Evolutionary conservation across 2,113 vertebrate genomes (phyloP), one percentile per base, ranked within the genome.

Genomic region (Tupaia chinensis): DNA sequence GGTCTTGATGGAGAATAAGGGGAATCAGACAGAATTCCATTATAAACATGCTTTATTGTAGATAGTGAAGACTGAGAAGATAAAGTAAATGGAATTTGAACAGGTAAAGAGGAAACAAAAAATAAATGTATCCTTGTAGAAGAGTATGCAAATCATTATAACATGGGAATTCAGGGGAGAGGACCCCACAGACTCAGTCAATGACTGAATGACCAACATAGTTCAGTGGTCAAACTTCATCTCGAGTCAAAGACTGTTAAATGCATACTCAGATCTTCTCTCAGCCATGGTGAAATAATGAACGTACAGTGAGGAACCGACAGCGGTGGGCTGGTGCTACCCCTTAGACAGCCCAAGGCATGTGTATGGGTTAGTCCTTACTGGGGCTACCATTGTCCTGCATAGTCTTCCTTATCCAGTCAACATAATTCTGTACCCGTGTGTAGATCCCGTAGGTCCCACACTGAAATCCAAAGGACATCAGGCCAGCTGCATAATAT

Each of bases 391-490:
- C 85, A 6, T 97, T 53, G 32, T 96, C 95, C 72, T 54, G 79
- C 76, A 99, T 99, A 1, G 99, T 99, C 12, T 98, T 79, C 78
- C 53, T 96, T 76, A 99, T 99, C 99, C 99, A 99, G 70, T 98
- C 98, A n/a, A 99, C 12, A 29, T 99, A 99, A 78, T 98, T 99
- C 66, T 89, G 87, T 32, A 99, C 99, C 73, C 98, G 99, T 25
- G 99, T 99, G 88, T 99, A 99, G 73, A 99, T 98, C 12, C 99
- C 99, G 54, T 99, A 99, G 73, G 98, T 95, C 22, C 98, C 98
- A 81, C 99, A 99, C 12, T 22, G 25, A 0, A 98, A 98, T 7
- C 99, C 99, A 99, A 99, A 99, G n/a, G 99, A 99, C 95, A 99
- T 98, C 78, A 99, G 87, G 23, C 99, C 99, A 0, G 97, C 98